Base-by-base conservation (phyloP, 1,140 invertebrate genomes). In the Campoletis sonorensis region DNA sequence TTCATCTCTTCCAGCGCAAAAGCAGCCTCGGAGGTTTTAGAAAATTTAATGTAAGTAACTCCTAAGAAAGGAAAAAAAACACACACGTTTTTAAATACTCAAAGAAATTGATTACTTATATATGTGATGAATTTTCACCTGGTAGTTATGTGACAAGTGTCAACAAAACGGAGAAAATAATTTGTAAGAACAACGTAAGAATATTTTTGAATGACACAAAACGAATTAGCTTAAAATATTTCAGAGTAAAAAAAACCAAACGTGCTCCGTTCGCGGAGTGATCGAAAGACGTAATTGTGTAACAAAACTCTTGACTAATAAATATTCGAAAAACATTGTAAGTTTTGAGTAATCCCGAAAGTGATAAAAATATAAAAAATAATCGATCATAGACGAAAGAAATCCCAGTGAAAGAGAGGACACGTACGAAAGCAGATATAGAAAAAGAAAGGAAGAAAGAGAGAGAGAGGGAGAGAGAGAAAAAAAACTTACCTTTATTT, bases 1-100 rank as follows among this genome's bases (percentile, higher is more conserved):
- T 98, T 97, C 95, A 98, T 96, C 85, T 95, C 95, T 91, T 97
- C 96, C 79, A 97, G 94, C 15, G 97, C 97, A 79, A 93, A 92
- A 4, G 97, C 97, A 18, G 97, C 97, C 90, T 97, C 96, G 0
- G 96, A 97, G 1, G 97, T 97, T 92, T 97, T 97, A 0, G 93
- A 93, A 90, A 95, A 98, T 91, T 97, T 97, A 4, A 98, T 95
- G 87, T 97, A 98, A 0, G 96, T 94, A 49, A 95, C 94, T 83
- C 95, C 95, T 95, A 84, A 13, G 86, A 80, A 82, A 86, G 87
- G 68, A 82, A 61, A 85, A 72, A 70, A 92, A 78, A 94, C 91
- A 51, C 78, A 54, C 79, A 40, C 2, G 7, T 2, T 75, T 75
- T 16, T 23, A 45, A 45, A 45, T 11, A 10, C 1, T 45, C 0